Evolutionary conservation across 2,797 vertebrate genomes (phyloP).

Genomic region (Trachops cirrhosus): DNA sequence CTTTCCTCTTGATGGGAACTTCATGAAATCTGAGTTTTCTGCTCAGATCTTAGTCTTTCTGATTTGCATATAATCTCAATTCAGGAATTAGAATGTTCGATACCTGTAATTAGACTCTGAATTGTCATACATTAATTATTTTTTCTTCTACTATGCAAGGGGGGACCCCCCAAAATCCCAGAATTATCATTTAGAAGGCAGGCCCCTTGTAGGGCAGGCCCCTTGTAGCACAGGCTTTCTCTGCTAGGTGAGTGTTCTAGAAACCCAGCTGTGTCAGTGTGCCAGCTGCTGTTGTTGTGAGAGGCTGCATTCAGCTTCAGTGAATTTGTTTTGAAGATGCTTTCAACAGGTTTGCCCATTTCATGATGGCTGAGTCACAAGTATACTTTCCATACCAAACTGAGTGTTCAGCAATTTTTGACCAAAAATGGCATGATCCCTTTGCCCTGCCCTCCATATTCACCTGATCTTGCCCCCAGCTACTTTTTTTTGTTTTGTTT

Average conservation of each 20-base stretch:
- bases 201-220: no score
- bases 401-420: not conserved
- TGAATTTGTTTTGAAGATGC: not conserved
- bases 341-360: not conserved
- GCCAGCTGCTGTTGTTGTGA: not conserved
- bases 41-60: not conserved
- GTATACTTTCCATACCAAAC: not conserved
- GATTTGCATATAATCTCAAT: not conserved
- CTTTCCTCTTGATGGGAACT: not conserved
- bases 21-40: slow-evolving; percentile 9
- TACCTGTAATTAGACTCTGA: not conserved
- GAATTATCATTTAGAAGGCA: not conserved
- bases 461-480: not conserved
- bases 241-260: not conserved
- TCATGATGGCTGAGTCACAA: no score
- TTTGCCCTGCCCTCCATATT: not conserved
- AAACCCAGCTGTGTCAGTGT: no score
- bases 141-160: not conserved
- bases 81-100: slow-evolving; percentile 24
- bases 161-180: not conserved
- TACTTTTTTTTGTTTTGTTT: not conserved
- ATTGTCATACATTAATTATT: not conserved
- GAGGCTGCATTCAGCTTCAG: not conserved
- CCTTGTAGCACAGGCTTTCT: no score
- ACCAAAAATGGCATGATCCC: not conserved